phyloP scores from a whole-genome alignment of 2,113 vertebrate genomes.

The Brachionichthys hirsutus region DNA sequence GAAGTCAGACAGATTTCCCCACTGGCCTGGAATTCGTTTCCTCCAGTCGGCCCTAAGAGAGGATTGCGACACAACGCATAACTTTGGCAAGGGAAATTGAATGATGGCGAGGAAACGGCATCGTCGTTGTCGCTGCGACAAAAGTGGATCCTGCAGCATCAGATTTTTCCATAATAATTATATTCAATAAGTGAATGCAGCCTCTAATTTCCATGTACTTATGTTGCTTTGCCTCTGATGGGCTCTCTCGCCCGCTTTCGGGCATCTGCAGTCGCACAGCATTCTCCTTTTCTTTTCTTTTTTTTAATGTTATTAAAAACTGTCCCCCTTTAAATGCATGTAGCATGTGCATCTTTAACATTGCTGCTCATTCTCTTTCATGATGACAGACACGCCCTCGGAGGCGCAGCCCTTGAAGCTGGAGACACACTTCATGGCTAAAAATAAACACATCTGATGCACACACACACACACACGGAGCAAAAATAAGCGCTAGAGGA shows the following conservation, averaged over 20 bases:
- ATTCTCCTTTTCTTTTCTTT: too few species aligned
- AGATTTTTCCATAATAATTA: constrained; percentile 13
- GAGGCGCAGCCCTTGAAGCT: constrained; percentile 24
- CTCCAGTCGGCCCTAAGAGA: constrained; percentile 23
- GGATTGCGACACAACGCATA: constrained; percentile 25
- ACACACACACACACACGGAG: constrained; percentile 6
- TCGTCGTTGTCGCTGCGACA: constrained; percentile 10
- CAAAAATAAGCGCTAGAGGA: constrained; percentile 19
- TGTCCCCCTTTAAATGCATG: constrained; percentile 4
- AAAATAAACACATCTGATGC: constrained; percentile 47
- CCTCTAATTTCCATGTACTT: constrained; percentile 7
- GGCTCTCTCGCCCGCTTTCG: constrained; percentile 4
- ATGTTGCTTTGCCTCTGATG: constrained; percentile 6
- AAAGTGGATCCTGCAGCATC: constrained; percentile 12
- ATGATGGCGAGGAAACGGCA: constrained; percentile 26
- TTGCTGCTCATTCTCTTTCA: constrained; percentile 20
- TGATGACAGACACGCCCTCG: constrained; percentile 21
- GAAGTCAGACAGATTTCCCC: constrained; percentile 61
- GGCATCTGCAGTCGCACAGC: neutral
- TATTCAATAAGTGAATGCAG: constrained; percentile 18
- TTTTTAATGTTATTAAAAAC: constrained; percentile 5
- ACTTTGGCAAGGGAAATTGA: constrained; percentile 37
- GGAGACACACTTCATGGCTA: constrained; percentile 37
- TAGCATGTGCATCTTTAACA: constrained; percentile 8
- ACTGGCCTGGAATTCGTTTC: constrained; percentile 49